Base-by-base conservation (phyloP, 1,140 invertebrate genomes). In the Drosophila elegans region DNA sequence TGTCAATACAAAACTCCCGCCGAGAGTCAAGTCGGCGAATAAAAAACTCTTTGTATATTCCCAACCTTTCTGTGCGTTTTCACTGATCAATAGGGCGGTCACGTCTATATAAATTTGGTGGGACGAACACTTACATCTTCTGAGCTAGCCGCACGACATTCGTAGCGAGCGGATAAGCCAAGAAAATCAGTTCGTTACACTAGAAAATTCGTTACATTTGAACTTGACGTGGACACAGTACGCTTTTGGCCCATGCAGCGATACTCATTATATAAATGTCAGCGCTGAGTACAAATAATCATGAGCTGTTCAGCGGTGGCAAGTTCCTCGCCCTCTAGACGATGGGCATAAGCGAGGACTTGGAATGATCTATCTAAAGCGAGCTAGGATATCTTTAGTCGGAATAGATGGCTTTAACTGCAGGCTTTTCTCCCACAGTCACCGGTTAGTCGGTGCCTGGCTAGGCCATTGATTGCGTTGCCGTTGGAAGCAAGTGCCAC, bases 401-500 rank as follows among this genome's bases (percentile, higher is more conserved):
- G 45, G 21, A 27, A 12, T 12, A 7, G 12, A 25, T 5, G 11
- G 11, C 10, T 7, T 44, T 27, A 5, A 42, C 13, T 2, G 13
- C 5, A 7, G 5, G 6, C 41, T 42, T 42, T 42, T 42, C 39
- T 13, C 5, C 6, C 13, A 13, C n/a, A n/a, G 39, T 41, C 12
- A 41, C 12, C 12, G 4, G 39, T 13, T 13, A 5, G 39, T 13
- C 39, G 39, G 39, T 13, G 12, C 12, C n/a, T 42, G 41, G 13
- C 5, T 16, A 16, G n/a, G 41, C 6, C 46, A 48, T 7, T 27
- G 25, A 27, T 16, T 3, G 2, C 41, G n/a, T 16, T 48, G n/a
- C 3, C 4, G 27, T 11, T 41, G 39, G 4, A 63, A 11, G 39
- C 60, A 62, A 3, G 38, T 4, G 25, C 49, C 60, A 62, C 60